phyloP scores from a whole-genome alignment of 2,888 invertebrate genomes.

The Nomada hirtipes region DNA sequence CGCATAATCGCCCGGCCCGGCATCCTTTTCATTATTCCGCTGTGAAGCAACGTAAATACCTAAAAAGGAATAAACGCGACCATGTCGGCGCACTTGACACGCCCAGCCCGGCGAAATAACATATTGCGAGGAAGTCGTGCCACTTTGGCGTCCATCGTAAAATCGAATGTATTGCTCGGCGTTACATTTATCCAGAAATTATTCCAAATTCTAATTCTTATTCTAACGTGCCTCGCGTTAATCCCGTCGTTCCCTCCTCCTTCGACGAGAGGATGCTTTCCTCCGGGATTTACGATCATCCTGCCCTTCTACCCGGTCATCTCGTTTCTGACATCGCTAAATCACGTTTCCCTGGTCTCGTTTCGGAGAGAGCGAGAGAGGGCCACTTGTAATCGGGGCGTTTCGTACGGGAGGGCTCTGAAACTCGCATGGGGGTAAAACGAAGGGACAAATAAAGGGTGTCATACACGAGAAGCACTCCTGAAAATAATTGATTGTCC shows the following conservation, averaged over 20 bases:
- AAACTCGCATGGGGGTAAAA: conserved; percentile 23
- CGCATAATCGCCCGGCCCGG: conserved; percentile 37
- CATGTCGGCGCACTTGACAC: conserved; percentile 20
- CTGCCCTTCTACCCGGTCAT: conserved; percentile 4
- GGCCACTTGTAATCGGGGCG: conserved; percentile 46
- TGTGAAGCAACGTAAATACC: conserved; percentile 16
- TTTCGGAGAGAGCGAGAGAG: not conserved
- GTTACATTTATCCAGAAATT: conserved; percentile 11
- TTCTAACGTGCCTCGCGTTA: not conserved
- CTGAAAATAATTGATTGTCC: conserved; percentile 50
- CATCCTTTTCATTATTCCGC: conserved; percentile 52
- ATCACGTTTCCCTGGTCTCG: conserved; percentile 27
- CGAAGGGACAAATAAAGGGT: conserved; percentile 41
- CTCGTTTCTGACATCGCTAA: conserved; percentile 12
- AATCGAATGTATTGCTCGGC: conserved; percentile 15
- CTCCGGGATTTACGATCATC: conserved; percentile 4
- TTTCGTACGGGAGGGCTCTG: conserved; percentile 28
- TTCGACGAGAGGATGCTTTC: not conserved
- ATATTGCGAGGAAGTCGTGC: conserved; percentile 18
- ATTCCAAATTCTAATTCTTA: not conserved
- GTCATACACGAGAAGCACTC: conserved; percentile 25
- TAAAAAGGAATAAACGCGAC: conserved; percentile 40
- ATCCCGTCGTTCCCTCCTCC: not conserved
- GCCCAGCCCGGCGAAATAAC: conserved; percentile 19
- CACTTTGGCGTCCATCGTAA: conserved; percentile 19